Base-by-base conservation (phyloP, 2,797 vertebrate species). In the Hoplostethus atlanticus region DNA sequence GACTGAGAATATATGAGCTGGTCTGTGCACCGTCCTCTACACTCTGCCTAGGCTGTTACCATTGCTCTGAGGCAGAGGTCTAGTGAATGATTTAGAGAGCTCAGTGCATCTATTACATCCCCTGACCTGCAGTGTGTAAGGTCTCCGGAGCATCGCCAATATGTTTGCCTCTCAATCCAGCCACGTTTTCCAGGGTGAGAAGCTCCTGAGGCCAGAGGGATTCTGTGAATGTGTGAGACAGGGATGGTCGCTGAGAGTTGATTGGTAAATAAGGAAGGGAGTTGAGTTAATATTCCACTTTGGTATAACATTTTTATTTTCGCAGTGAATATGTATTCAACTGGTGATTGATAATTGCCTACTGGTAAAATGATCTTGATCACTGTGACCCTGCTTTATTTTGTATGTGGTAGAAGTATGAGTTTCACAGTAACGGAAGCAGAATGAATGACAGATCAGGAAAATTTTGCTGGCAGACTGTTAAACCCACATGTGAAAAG, bases 11-110 rank as follows among this genome's bases (percentile, higher is more conserved):
- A 55, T 52, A 21, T 52, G 13, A 1, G 12, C 12, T 15, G 53
- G 53, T 3, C 28, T 31, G 53, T 12, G 53, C 4, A 11, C 12
- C 40, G 12, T 12, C 16, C 1, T 31, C 12, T 34, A 5, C 53
- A 16, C 30, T 16, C 28, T 31, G 31, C 55, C 55, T 5, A 12
- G 40, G 57, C 36, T 60, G 38, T 60, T 60, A 28, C 25, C 58
- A 3, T 16, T 11, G 28, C 53, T 55, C 53, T 15, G 21, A 60
- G 21, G 38, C 58, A 36, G 11, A 46, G 15, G 65, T 60, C 64
- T 81, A 68, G 84, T 90, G 56, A 90, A 88, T 85, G 74, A 89
- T 86, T 86, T 42, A 84, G 46, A 46, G 36, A 46, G 57, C 77
- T 34, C 59, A 6, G 11, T 77, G 84, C 78, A 73, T 84, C 63